Base-by-base conservation (phyloP, 2,888 invertebrate genomes). In the Chelonus formosanus region DNA sequence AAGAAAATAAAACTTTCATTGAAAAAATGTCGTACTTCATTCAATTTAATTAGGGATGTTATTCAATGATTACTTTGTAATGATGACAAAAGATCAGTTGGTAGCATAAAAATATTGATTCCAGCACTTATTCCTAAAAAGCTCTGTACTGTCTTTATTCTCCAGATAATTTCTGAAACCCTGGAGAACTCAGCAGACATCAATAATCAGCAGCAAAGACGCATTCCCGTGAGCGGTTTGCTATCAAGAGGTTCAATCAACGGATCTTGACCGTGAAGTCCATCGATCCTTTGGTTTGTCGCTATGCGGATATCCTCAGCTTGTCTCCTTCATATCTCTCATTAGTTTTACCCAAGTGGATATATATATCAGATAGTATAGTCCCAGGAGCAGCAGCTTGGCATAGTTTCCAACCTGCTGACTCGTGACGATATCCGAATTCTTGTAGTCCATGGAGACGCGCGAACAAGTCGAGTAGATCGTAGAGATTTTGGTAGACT, bases 341-440 rank as follows among this genome's bases (percentile, higher is more conserved):
- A 43, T 20, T 6, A 43, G 43, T 34, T 55, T 20, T 55, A n/a
- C n/a, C 40, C 40, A 8, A 20, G 55, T 40, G 10, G 5, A 4
- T 48, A 10, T 10, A 48, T 8, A 8, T 36, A 40, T 35, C n/a
- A 8, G 20, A 20, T 1, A 10, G 8, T 40, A 36, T 43, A 35
- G 35, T 10, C 36, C 55, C 36, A 55, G 34, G 20, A 43, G 40
- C 8, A 2, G 40, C 43, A 31, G 10, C 44, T 43, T 40, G 20
- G 20, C 44, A 57, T 20, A 20, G 43, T 43, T 8, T 10, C 45
- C 3, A 7, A 52, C 32, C 52, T 54, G 54, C 54, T 54, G 54
- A 54, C 58, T 47, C 58, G 47, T 47, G 58, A 47, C 47, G 47
- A 47, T 58, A 10, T 48, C 47, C 10, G 35, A 54, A 54, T 54